Evolutionary conservation across 1,140 invertebrate genomes (phyloP), one percentile per base, ranked within the genome.

Genomic region (Potamilus streckersoni): DNA sequence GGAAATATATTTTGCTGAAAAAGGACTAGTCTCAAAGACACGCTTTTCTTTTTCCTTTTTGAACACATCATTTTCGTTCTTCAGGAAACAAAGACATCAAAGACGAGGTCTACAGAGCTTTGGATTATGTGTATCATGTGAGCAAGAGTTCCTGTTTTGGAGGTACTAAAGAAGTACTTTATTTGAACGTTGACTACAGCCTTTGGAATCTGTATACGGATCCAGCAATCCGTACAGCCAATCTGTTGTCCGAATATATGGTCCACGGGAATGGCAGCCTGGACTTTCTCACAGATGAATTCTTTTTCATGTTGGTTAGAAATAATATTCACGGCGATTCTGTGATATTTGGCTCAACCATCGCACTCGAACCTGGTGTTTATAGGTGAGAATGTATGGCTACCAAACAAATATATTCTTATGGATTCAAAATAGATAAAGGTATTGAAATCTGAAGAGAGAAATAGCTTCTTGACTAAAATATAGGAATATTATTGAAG

Each of bases 311-410:
- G 0, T 93, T 94, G 62, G 94, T 98, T 1, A 92, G 96, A 74
- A 96, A 96, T 2, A 96, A 97, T 94, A 94, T 97, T 0, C 96
- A 97, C 87, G 96, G 97, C 81, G 94, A 97, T 86, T 94, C 96
- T 81, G 94, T 97, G 81, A 97, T 98, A 80, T 98, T 97, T 86
- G 96, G 95, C 1, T 96, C 96, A 14, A 94, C 94, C 16, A 96
- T 96, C 69, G 87, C 85, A 11, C n/a, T 87, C 3, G 85, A 86
- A 75, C 74, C 73, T 2, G 74, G 72, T 12, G 73, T 83, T 11
- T 81, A 77, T 20, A 77, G 75, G 75, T 77, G 55, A 56, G 69
- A 19, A n/a, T 62, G 6, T 23, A n/a, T 14, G 23, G 19, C 23
- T 23, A 62, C 4, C 27, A 31, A 8, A 49, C 0, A 49, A 49